A percentile compares a stretch with the other conserved stretches of the same genome.
phyloP scores from a whole-genome alignment of 2,888 invertebrate species.

The Ichneumoninae sp. region DNA sequence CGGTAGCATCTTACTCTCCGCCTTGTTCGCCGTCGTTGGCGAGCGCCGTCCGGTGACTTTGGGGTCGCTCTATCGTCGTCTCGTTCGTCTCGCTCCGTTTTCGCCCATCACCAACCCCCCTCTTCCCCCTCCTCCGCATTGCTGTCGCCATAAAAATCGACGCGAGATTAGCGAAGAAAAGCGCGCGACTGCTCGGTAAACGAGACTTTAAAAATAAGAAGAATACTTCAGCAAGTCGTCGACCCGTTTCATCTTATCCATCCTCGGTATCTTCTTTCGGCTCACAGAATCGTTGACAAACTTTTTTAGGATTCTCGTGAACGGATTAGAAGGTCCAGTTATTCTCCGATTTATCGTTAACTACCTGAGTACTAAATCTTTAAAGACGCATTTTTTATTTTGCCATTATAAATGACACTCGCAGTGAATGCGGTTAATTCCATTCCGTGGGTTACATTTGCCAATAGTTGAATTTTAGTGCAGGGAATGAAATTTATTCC shows the following conservation, averaged over 20 bases:
- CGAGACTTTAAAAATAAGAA: conserved; percentile 47
- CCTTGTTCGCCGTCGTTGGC: conserved; percentile 30
- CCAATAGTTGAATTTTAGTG: no score
- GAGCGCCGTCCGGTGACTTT: conserved; percentile 44
- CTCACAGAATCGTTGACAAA: conserved; percentile 9
- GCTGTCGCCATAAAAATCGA: conserved; percentile 56
- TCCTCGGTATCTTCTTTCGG: conserved; percentile 11
- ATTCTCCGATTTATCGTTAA: background rate
- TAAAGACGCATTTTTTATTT: background rate
- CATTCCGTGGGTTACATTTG: no score
- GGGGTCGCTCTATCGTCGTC: conserved; percentile 42
- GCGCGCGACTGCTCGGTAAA: conserved; percentile 37
- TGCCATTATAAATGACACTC: background rate
- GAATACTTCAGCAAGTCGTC: conserved; percentile 29
- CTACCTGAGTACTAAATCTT: background rate
- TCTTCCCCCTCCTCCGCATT: background rate
- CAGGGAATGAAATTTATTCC: no score
- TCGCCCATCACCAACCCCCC: background rate
- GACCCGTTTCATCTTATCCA: conserved; percentile 19
- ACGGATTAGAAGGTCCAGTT: background rate
- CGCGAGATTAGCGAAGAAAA: conserved; percentile 62
- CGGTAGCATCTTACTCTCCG: conserved; percentile 36
- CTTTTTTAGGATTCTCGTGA: background rate
- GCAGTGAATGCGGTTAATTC: no score
- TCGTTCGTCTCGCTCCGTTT: conserved; percentile 1